Conservation (phyloP, 2,888 invertebrate genomes). For the Chironomus riparius region DNA sequence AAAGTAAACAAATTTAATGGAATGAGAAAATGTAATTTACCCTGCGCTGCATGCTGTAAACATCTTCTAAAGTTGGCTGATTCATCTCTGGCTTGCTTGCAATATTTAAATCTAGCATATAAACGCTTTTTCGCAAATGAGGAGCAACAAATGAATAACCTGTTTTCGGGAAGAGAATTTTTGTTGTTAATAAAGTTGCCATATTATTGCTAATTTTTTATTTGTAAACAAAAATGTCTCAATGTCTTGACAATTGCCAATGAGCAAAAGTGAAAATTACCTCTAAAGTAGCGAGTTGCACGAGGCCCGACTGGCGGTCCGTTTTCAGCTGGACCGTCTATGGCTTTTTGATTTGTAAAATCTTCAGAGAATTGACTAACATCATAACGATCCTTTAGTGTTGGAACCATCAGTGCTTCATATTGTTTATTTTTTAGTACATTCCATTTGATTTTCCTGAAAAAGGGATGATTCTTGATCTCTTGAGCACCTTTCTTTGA, state of each 20-base stretch:
- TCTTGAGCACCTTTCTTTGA: constrained; percentile 62
- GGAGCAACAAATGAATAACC: constrained; percentile 30
- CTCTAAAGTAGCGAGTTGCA: constrained; percentile 78
- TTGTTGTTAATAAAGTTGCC: background rate
- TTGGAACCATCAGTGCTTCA: constrained; percentile 84
- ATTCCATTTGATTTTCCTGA: constrained; percentile 73
- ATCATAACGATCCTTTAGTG: constrained; percentile 75
- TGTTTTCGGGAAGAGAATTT: background rate
- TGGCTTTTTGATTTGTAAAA: constrained; percentile 85
- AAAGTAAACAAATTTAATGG: background rate
- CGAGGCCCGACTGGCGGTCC: constrained; percentile 57
- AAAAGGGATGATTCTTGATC: constrained; percentile 84
- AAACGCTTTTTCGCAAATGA: background rate
- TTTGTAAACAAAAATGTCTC: no score
- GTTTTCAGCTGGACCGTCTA: constrained; percentile 77
- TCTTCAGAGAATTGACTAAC: constrained; percentile 95
- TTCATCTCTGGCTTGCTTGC: constrained; percentile 45
- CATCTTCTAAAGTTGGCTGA: background rate
- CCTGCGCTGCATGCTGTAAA: background rate
- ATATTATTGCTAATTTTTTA: background rate
- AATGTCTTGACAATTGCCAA: no score
- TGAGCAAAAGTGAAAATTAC: constrained; percentile 39
- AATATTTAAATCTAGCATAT: constrained; percentile 42
- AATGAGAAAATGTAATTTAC: background rate
- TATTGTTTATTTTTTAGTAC: constrained; percentile 67